Evolutionary conservation across 2,113 vertebrate species (phyloP).

Genomic region (Phalacrocorax brasilianus): DNA sequence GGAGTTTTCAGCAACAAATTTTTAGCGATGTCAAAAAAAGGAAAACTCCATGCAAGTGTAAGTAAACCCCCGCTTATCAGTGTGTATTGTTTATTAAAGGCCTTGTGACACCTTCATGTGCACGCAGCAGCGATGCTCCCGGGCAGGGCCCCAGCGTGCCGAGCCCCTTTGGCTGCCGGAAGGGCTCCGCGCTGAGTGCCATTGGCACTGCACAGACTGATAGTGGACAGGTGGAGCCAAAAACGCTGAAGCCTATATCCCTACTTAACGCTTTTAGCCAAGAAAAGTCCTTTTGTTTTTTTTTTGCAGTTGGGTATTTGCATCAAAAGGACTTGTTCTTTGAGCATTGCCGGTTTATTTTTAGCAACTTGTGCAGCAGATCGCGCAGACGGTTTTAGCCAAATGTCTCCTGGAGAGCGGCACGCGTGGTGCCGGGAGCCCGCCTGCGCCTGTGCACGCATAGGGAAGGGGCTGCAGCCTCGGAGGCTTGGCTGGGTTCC

Average conservation of each 20-base stretch:
- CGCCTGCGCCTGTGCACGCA: fast-evolving
- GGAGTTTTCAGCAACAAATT: slow-evolving; percentile 97
- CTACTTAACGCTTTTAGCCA: fast-evolving
- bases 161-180: fast-evolving
- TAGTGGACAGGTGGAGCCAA: background rate
- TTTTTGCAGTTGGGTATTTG: background rate
- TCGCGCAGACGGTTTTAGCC: background rate
- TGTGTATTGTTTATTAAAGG: slow-evolving; percentile 20
- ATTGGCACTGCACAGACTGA: fast-evolving
- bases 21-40: slow-evolving; percentile 98
- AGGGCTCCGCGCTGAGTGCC: fast-evolving
- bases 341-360: slow-evolving; percentile 1
- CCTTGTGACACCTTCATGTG: background rate
- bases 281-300: background rate
- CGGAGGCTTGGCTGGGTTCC: fast-evolving
- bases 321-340: background rate
- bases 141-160: fast-evolving
- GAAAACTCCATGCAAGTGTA: slow-evolving; percentile 95
- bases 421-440: background rate
- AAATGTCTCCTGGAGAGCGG: background rate
- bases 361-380: slow-evolving; percentile 33
- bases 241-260: background rate
- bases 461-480: background rate
- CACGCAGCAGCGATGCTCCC: background rate
- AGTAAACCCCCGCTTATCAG: slow-evolving; percentile 73